phyloP scores from a whole-genome alignment of 2,888 invertebrate species.

The Spatulosminthurus flaviceps region DNA sequence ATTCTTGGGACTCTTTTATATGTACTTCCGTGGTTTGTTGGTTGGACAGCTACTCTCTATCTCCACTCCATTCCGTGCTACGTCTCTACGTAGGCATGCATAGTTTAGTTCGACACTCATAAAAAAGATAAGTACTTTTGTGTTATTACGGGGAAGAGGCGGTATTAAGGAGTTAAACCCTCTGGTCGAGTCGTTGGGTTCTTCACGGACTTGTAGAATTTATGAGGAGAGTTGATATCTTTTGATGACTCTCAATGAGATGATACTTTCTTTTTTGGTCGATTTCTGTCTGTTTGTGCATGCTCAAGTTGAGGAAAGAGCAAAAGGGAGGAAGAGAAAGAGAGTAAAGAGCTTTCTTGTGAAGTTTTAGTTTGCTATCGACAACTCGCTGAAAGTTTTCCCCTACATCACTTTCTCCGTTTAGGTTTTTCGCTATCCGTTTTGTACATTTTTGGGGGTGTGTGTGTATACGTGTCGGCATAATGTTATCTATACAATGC shows the following conservation, averaged over 20 bases:
- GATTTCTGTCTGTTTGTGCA: conserved; percentile 34
- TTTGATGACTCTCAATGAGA: conserved; percentile 54
- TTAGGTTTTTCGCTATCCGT: background rate
- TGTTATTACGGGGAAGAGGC: conserved; percentile 42
- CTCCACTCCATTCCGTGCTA: background rate
- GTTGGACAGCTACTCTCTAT: background rate
- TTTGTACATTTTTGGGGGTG: too few relatives aligned
- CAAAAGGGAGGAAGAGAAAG: background rate
- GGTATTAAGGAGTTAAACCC: conserved; percentile 40
- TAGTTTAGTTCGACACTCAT: conserved; percentile 19
- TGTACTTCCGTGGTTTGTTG: background rate
- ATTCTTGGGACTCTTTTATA: background rate
- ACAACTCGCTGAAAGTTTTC: conserved; percentile 25
- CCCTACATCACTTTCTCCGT: conserved; percentile 5
- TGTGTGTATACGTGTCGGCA: too few relatives aligned
- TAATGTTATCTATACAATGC: too few relatives aligned
- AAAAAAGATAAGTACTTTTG: conserved; percentile 32
- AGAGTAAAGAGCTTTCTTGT: background rate
- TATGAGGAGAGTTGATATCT: conserved; percentile 53
- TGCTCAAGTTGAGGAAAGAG: conserved; percentile 1
- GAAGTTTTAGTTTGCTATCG: conserved; percentile 3
- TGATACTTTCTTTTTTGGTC: conserved; percentile 47
- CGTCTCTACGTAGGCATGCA: background rate
- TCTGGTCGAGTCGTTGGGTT: conserved; percentile 22
- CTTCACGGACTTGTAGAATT: conserved; percentile 46